A percentile compares a stretch with the other conserved stretches of the same genome.
phyloP scores from a whole-genome alignment of 2,797 vertebrate genomes.

The Pygocentrus nattereri region DNA sequence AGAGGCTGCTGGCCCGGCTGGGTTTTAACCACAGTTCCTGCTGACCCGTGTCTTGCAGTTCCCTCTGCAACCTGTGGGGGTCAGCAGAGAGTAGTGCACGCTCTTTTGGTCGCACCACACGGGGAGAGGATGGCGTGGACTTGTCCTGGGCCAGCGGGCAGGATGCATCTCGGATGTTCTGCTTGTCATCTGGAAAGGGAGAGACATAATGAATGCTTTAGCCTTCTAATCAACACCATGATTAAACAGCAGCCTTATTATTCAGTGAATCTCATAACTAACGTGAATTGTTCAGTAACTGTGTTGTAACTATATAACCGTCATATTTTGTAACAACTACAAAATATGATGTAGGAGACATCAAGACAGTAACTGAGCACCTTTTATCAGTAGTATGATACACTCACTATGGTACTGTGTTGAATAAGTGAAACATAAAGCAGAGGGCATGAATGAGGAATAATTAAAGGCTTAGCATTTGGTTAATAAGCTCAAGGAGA shows the following conservation, averaged over 20 bases:
- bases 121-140: constrained; percentile 73
- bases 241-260: no score
- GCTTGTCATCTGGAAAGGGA: constrained; percentile 72
- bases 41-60: constrained; percentile 59
- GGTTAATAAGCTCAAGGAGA: not conserved
- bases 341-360: not conserved
- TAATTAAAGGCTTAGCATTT: not conserved
- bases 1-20: constrained; percentile 74
- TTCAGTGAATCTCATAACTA: no score
- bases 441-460: not conserved
- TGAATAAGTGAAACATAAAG: not conserved
- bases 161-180: constrained; percentile 45
- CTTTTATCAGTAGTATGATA: not conserved
- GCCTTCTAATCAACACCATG: no score
- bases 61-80: constrained; percentile 64
- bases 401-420: not conserved
- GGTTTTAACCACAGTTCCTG: constrained; percentile 58
- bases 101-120: constrained; percentile 90
- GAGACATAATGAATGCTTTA: constrained; percentile 3
- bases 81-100: constrained; percentile 68
- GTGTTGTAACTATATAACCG: no score
- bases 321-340: no score
- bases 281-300: not conserved
- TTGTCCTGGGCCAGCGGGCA: constrained; percentile 56
- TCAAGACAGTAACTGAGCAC: not conserved